These are phyloP conservation scores for Euura saliciscinereae DNA, from an alignment of 1,140 invertebrate genomes.

Conservation along the genomic window DNA sequence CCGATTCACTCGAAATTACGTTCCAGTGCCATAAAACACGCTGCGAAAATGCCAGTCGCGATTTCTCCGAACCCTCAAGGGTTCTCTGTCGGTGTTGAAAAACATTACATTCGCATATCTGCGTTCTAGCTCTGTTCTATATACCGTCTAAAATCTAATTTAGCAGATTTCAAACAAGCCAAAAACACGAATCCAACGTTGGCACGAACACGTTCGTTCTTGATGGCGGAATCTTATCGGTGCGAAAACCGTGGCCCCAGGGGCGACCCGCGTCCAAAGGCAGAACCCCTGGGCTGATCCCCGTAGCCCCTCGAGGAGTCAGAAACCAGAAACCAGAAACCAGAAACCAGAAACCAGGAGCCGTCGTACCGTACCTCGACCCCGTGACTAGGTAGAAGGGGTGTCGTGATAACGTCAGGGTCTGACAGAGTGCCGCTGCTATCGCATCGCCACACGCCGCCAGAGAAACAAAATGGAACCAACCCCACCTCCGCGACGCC, in stretches of 20 bases:
- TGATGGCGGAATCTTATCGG: not conserved
- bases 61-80: too few relatives aligned
- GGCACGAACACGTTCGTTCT: too few relatives aligned
- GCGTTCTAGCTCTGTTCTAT: too few relatives aligned
- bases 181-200: too few relatives aligned
- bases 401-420: slow-evolving; percentile 63
- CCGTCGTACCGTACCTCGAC: not conserved
- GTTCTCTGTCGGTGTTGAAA: too few relatives aligned
- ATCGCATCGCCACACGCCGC: slow-evolving; percentile 62
- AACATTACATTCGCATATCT: too few relatives aligned
- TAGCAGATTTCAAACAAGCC: too few relatives aligned
- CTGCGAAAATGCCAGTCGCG: too few relatives aligned
- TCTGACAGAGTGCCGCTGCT: slow-evolving; percentile 64
- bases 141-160: too few relatives aligned
- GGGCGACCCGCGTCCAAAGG: not conserved
- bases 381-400: slow-evolving; percentile 44
- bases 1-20: too few relatives aligned
- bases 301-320: not conserved
- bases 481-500: slow-evolving; percentile 14
- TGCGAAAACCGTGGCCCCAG: not conserved
- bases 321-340: slow-evolving; percentile 7
- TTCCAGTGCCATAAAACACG: too few relatives aligned
- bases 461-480: slow-evolving; percentile 63
- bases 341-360: not conserved
- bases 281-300: not conserved